These are phyloP conservation scores for Stomorhina lunata DNA, from an alignment of 2,888 invertebrate species.

Conservation along the genomic window DNA sequence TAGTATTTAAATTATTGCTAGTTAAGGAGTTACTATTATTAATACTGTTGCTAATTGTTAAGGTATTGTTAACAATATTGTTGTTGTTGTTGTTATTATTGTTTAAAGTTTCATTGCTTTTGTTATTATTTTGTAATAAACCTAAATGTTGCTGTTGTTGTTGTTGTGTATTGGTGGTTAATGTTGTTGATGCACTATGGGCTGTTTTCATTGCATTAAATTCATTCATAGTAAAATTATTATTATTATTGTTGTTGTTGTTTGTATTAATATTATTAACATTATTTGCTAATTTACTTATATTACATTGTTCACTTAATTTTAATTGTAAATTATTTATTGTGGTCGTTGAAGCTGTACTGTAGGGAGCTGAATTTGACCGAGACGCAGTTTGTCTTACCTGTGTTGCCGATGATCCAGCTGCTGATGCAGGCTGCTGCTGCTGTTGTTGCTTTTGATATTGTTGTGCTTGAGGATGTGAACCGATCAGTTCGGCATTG, in stretches of 20 bases:
- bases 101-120: constrained; percentile 53
- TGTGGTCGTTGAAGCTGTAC: constrained; percentile 51
- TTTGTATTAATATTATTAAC: constrained; percentile 25
- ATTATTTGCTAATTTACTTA: constrained; percentile 62
- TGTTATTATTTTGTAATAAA: constrained; percentile 66
- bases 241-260: constrained; percentile 61
- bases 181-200: constrained; percentile 68
- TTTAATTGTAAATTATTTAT: constrained; percentile 68
- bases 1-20: constrained; percentile 74
- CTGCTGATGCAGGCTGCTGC: constrained; percentile 65
- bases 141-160: constrained; percentile 68
- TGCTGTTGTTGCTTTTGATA: constrained; percentile 69
- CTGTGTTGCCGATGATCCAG: constrained; percentile 62
- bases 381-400: constrained; percentile 58
- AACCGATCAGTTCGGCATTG: constrained; percentile 75
- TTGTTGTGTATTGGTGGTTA: constrained; percentile 62
- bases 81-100: constrained; percentile 65
- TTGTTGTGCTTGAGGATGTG: constrained; percentile 76
- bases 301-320: constrained; percentile 72
- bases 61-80: constrained; percentile 24
- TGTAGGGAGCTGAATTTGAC: constrained; percentile 56
- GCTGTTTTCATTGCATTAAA: constrained; percentile 70
- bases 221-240: constrained; percentile 72
- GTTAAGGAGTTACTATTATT: constrained; percentile 75
- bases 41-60: constrained; percentile 67